Conservation (phyloP, 1,140 invertebrate species). For the Bemisia tabaci region DNA sequence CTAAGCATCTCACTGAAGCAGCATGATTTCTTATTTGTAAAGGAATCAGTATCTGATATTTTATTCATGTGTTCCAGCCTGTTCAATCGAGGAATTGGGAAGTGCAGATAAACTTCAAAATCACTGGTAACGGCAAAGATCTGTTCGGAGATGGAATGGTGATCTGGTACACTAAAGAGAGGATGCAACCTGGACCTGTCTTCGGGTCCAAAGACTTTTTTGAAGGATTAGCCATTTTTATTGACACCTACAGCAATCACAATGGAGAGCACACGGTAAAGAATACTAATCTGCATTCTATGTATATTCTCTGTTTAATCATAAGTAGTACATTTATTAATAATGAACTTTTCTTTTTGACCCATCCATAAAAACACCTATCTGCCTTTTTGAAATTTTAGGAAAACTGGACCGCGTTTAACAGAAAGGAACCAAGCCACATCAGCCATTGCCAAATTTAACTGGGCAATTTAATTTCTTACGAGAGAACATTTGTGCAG, state of each 20-base stretch:
- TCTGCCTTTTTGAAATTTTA: too few species aligned
- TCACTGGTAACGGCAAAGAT: conserved; percentile 87
- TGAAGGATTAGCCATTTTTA: conserved; percentile 78
- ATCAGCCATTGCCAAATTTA: too few species aligned
- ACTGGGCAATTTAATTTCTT: too few species aligned
- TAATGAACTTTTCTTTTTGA: background rate
- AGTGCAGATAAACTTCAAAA: conserved; percentile 89
- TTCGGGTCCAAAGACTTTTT: conserved; percentile 94
- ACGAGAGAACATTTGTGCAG: too few species aligned
- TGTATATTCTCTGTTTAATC: conserved; percentile 35
- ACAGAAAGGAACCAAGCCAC: too few species aligned
- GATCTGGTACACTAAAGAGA: conserved; percentile 92
- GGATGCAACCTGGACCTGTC: conserved; percentile 71
- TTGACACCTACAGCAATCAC: conserved; percentile 99
- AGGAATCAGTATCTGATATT: too few species aligned
- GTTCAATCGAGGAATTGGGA: conserved; percentile 85
- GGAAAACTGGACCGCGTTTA: too few species aligned
- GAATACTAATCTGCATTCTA: conserved; percentile 5
- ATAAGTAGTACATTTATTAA: background rate
- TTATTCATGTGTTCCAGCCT: conserved; percentile 54
- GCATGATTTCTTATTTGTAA: too few species aligned
- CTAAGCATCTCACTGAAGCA: too few species aligned
- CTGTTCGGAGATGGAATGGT: conserved; percentile 95
- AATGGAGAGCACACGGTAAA: conserved; percentile 95
- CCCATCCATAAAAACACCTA: background rate